phyloP scores from a whole-genome alignment of 1,140 invertebrate genomes.

The Zaprionus tsacasi region DNA sequence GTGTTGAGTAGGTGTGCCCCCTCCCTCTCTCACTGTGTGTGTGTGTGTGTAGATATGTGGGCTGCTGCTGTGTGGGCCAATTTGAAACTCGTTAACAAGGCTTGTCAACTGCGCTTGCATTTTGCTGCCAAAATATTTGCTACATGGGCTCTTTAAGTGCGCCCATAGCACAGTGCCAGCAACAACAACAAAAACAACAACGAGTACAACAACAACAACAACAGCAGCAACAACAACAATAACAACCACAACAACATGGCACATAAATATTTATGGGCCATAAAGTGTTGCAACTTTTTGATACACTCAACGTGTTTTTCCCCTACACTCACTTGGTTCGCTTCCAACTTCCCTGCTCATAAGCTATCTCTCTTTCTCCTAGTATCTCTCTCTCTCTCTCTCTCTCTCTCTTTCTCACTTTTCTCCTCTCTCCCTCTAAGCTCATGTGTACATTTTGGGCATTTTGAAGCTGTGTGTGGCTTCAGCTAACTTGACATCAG shows the following conservation, averaged over 20 bases:
- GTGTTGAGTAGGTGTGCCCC: slow-evolving; percentile 1
- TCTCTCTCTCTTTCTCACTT: background rate
- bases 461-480: slow-evolving; percentile 1
- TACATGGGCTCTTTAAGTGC: slow-evolving; percentile 49
- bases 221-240: no score
- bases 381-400: no score
- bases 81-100: slow-evolving; percentile 70
- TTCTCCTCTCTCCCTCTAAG: background rate
- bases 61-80: slow-evolving; percentile 42
- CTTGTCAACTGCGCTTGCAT: slow-evolving; percentile 72
- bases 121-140: slow-evolving; percentile 76
- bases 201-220: slow-evolving; percentile 5
- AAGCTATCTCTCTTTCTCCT: background rate
- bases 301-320: slow-evolving; percentile 59
- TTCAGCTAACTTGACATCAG: background rate
- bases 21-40: background rate
- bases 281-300: slow-evolving; percentile 79
- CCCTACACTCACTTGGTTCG: background rate
- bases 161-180: slow-evolving; percentile 54
- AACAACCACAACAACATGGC: slow-evolving; percentile 34
- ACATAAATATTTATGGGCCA: slow-evolving; percentile 80
- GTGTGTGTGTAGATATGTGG: background rate
- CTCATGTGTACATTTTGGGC: background rate
- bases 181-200: slow-evolving; percentile 35
- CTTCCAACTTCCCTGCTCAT: background rate